Conservation (phyloP, 1,140 invertebrate genomes). For the Pogonomyrmex californicus region DNA sequence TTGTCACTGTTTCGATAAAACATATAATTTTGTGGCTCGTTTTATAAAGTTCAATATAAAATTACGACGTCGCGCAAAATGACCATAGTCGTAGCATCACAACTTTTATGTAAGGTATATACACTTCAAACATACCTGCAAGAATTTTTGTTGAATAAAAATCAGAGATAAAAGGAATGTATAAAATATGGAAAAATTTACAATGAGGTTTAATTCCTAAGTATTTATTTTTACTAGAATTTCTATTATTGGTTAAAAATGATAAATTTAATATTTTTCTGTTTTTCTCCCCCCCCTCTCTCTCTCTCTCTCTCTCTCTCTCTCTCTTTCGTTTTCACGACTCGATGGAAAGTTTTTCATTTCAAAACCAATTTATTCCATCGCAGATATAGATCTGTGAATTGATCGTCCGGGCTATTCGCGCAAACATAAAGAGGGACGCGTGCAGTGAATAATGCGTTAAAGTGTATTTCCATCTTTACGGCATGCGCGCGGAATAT, state of each 20-base stretch:
- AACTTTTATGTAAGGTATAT: not conserved
- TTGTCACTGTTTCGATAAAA: not conserved
- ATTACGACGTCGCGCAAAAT: not conserved
- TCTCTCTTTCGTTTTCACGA: not conserved
- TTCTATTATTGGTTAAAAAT: not conserved
- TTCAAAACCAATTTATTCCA: constrained; percentile 5
- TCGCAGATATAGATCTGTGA: constrained; percentile 2
- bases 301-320: not conserved
- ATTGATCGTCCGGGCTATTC: constrained; percentile 32
- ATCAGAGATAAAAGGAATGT: not conserved
- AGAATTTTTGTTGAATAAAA: not conserved
- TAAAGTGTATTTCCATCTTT: constrained; percentile 58
- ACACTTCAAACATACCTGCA: not conserved
- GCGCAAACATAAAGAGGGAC: constrained; percentile 33
- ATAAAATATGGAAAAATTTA: constrained; percentile 2
- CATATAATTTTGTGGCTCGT: not conserved
- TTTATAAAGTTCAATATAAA: not conserved
- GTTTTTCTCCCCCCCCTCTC: no score
- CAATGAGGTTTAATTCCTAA: not conserved
- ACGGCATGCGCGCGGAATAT: constrained; percentile 13
- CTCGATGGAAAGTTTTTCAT: not conserved
- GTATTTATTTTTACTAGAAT: not conserved
- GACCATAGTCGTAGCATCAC: not conserved
- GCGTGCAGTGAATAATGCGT: constrained; percentile 35
- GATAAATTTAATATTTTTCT: not conserved